These are phyloP conservation scores for Trialeurodes vaporariorum DNA, from an alignment of 1,140 invertebrate species.

Conservation along the genomic window DNA sequence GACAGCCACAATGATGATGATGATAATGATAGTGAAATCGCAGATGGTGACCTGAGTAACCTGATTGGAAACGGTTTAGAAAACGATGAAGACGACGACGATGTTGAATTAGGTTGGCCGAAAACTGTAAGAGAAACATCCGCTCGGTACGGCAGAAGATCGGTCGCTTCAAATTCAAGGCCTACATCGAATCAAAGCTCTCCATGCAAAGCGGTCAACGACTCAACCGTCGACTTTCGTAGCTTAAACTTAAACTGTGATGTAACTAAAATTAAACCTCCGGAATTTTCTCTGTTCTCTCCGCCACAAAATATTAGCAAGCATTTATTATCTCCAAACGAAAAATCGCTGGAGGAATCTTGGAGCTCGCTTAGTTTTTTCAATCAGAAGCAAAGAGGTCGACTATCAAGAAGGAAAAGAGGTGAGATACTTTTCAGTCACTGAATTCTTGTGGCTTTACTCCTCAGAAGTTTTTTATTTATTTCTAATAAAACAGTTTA, in stretches of 20 bases:
- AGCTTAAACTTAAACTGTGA: neutral
- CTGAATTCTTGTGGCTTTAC: no score
- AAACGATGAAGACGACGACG: conserved; percentile 2
- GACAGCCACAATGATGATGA: conserved; percentile 6
- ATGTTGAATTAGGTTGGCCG: conserved; percentile 7
- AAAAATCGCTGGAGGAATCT: conserved; percentile 26
- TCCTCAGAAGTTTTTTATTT: no score
- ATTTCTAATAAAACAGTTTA: no score
- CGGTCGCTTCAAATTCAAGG: conserved; percentile 7
- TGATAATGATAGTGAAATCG: conserved; percentile 3
- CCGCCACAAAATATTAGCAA: neutral
- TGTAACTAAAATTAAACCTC: neutral
- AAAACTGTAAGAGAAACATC: conserved; percentile 12
- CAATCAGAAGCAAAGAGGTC: conserved; percentile 27
- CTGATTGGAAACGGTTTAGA: neutral
- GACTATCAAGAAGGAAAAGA: conserved; percentile 17
- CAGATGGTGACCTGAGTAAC: neutral
- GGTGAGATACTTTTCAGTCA: no score
- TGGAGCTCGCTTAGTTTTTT: conserved; percentile 29
- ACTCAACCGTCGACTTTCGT: neutral
- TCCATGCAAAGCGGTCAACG: neutral
- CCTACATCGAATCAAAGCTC: conserved; percentile 1
- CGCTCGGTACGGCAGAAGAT: conserved; percentile 16
- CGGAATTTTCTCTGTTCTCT: neutral
- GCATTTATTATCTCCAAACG: neutral